Evolutionary conservation across 2,888 invertebrate genomes (phyloP), one percentile per base, ranked within the genome.

Genomic region (Autographa pulchrina): DNA sequence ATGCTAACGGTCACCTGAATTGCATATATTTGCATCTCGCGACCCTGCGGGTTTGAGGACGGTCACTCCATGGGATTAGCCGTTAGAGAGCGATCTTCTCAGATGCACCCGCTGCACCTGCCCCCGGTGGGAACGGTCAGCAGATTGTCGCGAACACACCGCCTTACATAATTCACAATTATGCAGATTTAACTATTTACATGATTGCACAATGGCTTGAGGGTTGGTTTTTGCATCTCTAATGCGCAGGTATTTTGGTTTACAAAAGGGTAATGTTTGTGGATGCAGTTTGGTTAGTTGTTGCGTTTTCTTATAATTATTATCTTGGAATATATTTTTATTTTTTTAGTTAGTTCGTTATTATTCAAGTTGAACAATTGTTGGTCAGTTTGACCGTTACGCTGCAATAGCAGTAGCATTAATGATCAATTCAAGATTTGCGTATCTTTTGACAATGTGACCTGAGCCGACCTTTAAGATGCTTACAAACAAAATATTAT

Each of bases 91-190:
- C 75, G 70, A 77, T 77, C 78, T 75, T 78, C 84, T 84, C 79
- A 86, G 86, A 88, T 91, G 91, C 93, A 94, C 90, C 91, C 92
- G 92, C 88, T 80, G 74, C 90, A 93, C 93, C 92, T 93, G 84
- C 74, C 66, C 58, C 68, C 77, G 77, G 88, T 92, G 93, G 86
- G 92, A 93, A 93, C 84, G 84, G 87, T 83, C 83, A 81, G 89
- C 86, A 81, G 85, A 88, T 93, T 92, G 90, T 92, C 64, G 92
- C 92, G 90, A 87, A 76, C 84, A 75, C 78, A 78, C 72, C 82
- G 87, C 86, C 76, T 84, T 85, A 86, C 88, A 90, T 93, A 92
- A 94, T 91, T 91, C 89, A 93, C 85, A 87, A 91, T 93, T 94
- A 94, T 93, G 93, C 89, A 91, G 86, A 92, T 92, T 78, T 73